Evolutionary conservation across 2,113 vertebrate species (phyloP).

Genomic region (Rhombomys opimus): DNA sequence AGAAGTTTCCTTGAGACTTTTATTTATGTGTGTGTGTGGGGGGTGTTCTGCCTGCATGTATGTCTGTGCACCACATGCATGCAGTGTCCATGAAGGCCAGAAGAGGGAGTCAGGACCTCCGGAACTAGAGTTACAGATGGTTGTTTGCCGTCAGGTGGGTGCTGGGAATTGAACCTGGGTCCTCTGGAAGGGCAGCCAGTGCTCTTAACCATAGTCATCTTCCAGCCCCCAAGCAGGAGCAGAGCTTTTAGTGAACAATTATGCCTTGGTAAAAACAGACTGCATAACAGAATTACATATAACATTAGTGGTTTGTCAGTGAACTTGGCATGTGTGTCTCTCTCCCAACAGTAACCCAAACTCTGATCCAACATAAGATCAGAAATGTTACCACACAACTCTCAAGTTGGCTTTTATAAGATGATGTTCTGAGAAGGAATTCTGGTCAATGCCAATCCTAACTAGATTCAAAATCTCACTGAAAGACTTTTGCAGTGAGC

Average conservation of each 20-base stretch:
- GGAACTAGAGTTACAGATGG: background rate
- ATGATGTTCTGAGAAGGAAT: slow-evolving; percentile 4
- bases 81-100: background rate
- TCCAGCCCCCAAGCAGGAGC: background rate
- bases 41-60: background rate
- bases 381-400: slow-evolving; percentile 19
- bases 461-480: background rate
- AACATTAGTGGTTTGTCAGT: slow-evolving; percentile 19
- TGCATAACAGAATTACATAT: slow-evolving; percentile 2
- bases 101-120: background rate
- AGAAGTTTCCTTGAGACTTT: background rate
- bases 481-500: background rate
- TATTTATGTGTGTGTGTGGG: background rate
- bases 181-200: background rate
- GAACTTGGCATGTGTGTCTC: background rate
- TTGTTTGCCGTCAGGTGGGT: background rate
- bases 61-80: background rate
- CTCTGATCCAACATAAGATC: background rate
- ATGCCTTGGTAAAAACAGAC: background rate
- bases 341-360: slow-evolving; percentile 31
- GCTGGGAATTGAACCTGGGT: background rate
- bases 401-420: background rate
- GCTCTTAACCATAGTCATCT: background rate
- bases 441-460: slow-evolving; percentile 24
- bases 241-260: slow-evolving; percentile 17